Base-by-base conservation (phyloP, 2,888 invertebrate genomes). In the Microctonus aethiopoides region DNA sequence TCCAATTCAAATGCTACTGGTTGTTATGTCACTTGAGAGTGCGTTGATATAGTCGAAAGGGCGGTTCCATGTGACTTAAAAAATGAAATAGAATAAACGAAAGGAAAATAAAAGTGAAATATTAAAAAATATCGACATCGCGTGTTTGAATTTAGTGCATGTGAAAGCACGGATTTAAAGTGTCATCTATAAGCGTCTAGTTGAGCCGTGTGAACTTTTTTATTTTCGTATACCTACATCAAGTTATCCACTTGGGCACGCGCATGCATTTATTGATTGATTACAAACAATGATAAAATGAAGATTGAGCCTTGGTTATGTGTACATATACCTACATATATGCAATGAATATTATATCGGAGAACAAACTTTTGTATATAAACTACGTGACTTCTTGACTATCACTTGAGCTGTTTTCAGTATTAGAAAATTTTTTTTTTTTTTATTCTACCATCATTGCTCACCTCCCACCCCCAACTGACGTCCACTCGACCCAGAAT, bases 321-420 rank as follows among this genome's bases (percentile, higher is more conserved):
- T 29, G 36, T 54, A 36, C 36, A 51, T 54, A 63, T 46, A 66
- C 70, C 72, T 57, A 34, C 68, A 29, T 66, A 32, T 52, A 56
- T 61, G 36, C n/a, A 57, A 34, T n/a, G 16, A 7, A 46, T 16
- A 46, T 16, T 16, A 46, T 9, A 3, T 56, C 69, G 66, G 51
- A 16, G 20, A 16, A 41, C 13, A 46, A 7, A 46, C 46, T 46
- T 46, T 16, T 11, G 39, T n/a, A n/a, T n/a, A 63, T 62, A 22
- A 51, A 22, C 60, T 73, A 76, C 74, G 74, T 74, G 76, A 76
- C 76, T 73, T 71, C 71, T 72, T 62, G 71, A 72, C 67, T 65
- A 65, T 73, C 72, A 64, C 68, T 62, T 70, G 59, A 61, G 26
- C 73, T 34, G 65, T 29, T 57, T 54, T 32, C 39, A 64, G 68